Evolutionary conservation across 2,797 vertebrate genomes (phyloP).

Genomic region (Channa striata): DNA sequence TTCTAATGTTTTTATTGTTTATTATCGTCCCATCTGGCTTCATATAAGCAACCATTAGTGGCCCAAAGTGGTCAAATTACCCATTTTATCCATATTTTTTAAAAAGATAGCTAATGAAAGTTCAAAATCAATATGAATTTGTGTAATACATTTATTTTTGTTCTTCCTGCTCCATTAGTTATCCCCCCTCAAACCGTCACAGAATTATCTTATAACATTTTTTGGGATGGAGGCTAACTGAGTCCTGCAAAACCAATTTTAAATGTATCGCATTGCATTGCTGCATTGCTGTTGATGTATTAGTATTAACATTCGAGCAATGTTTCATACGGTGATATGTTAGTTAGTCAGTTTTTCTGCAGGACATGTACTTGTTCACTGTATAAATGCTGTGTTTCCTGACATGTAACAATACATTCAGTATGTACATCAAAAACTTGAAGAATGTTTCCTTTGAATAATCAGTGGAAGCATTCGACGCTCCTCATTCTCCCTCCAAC

Average conservation of each 20-base stretch:
- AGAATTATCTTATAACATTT: conserved; percentile 16
- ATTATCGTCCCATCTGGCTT: not conserved
- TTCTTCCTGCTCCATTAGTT: no score
- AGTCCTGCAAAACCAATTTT: not conserved
- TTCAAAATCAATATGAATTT: no score
- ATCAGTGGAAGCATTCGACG: not conserved
- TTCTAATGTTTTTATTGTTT: not conserved
- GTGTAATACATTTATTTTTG: no score
- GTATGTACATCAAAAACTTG: not conserved
- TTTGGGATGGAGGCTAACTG: not conserved
- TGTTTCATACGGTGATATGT: not conserved
- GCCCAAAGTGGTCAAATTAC: conserved; percentile 14
- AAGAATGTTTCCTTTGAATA: conserved; percentile 31
- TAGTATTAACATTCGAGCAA: not conserved
- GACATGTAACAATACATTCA: not conserved
- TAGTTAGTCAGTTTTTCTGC: not conserved
- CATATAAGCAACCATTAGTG: not conserved
- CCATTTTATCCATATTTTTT: no score
- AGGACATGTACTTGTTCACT: conserved; percentile 3
- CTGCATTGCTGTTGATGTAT: no score
- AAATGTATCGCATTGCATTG: no score
- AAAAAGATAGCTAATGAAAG: no score
- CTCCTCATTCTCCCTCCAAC: conserved; percentile 27
- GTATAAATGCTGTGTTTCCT: conserved; percentile 8
- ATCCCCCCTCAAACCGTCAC: no score